Conservation (phyloP, 1,140 invertebrate genomes). For the Aphis craccivora region DNA sequence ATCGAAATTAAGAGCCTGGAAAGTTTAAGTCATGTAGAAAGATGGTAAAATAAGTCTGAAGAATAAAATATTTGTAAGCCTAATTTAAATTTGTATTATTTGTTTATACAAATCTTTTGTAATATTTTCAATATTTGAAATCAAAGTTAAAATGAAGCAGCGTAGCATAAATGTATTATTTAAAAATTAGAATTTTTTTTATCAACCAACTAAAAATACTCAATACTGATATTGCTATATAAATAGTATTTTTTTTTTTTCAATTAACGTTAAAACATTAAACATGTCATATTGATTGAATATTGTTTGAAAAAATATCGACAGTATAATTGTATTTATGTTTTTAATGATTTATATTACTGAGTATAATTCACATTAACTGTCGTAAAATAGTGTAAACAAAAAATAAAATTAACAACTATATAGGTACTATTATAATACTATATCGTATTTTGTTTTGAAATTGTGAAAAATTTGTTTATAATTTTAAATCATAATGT, state of each 20-base stretch:
- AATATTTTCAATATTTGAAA: neutral
- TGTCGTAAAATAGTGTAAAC: neutral
- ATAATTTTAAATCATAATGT: neutral
- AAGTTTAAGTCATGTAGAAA: constrained; percentile 20
- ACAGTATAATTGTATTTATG: neutral
- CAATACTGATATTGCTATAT: neutral
- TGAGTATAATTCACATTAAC: neutral
- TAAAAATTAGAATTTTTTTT: neutral
- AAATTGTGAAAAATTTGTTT: neutral
- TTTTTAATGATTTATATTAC: neutral
- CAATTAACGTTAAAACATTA: neutral
- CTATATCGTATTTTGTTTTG: neutral
- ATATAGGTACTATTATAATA: no score
- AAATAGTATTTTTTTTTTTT: neutral
- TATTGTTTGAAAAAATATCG: neutral
- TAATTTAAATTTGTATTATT: constrained; percentile 8
- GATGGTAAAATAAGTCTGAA: constrained; percentile 42
- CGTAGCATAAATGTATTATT: neutral
- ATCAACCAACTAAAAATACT: neutral
- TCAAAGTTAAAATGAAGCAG: neutral
- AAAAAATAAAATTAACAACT: neutral
- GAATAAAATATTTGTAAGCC: neutral
- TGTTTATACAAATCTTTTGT: neutral
- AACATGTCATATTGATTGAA: neutral
- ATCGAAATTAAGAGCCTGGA: constrained; percentile 46